Evolutionary conservation across 2,113 vertebrate species (phyloP).

Genomic region (Lates calcarifer): DNA sequence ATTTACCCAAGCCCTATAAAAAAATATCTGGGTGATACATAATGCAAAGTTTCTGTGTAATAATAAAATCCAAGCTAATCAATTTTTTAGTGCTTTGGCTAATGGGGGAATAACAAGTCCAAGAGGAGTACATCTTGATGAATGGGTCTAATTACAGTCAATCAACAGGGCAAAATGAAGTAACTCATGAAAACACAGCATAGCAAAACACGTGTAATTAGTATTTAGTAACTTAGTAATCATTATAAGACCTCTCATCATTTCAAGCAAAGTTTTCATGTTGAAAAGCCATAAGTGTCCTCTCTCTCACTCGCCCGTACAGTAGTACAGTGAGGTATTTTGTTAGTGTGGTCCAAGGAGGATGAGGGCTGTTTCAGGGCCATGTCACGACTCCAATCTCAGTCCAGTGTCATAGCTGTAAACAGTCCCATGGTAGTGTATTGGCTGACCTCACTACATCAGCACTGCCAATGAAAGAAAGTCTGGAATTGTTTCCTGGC

Average conservation of each 20-base stretch:
- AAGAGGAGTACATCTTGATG: background rate
- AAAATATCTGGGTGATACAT: background rate
- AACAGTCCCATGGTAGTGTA: slow-evolving; percentile 49
- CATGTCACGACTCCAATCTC: slow-evolving; percentile 66
- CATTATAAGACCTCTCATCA: background rate
- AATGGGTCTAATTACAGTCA: background rate
- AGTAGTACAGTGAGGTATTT: slow-evolving; percentile 50
- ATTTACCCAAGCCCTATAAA: background rate
- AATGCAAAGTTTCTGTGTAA: background rate
- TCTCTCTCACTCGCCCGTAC: background rate
- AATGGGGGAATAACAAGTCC: background rate
- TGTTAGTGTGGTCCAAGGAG: slow-evolving; percentile 32
- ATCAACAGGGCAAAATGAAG: background rate
- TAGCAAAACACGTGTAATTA: slow-evolving; percentile 2
- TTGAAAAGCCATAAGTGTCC: background rate
- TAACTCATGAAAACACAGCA: background rate
- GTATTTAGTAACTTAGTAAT: too few species aligned
- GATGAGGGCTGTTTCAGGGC: slow-evolving; percentile 46
- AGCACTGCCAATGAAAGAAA: slow-evolving; percentile 45
- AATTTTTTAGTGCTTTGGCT: background rate
- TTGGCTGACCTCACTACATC: slow-evolving; percentile 67
- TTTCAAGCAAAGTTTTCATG: background rate
- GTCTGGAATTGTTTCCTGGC: slow-evolving; percentile 70
- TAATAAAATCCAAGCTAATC: background rate
- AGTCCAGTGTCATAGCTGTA: slow-evolving; percentile 61